These are phyloP conservation scores for Erithacus rubecula DNA, from an alignment of 2,797 vertebrate species.

Conservation along the genomic window DNA sequence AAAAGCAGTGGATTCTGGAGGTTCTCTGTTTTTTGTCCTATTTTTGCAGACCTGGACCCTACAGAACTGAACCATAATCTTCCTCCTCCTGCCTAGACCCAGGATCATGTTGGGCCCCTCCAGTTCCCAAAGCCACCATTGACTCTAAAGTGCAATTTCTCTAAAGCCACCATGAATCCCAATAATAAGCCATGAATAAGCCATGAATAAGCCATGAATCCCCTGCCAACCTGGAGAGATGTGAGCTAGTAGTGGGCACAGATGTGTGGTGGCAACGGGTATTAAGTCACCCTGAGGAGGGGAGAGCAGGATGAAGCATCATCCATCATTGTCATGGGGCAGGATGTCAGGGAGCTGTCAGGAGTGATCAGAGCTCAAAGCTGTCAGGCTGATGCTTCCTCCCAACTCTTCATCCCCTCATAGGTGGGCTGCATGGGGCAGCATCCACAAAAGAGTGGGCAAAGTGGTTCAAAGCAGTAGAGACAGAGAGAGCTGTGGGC, in stretches of 20 bases:
- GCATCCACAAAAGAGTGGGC: rapidly evolving
- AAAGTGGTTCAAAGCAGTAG: not conserved
- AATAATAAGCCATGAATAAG: not conserved
- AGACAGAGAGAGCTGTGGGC: not conserved
- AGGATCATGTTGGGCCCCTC: not conserved
- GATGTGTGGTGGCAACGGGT: not conserved
- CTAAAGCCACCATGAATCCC: not conserved
- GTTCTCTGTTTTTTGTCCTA: not conserved
- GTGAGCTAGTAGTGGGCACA: not conserved
- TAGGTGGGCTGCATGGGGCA: not conserved
- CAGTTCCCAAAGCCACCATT: not conserved
- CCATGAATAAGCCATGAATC: not conserved
- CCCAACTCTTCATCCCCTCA: not conserved
- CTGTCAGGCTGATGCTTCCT: not conserved
- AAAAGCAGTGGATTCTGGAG: not conserved
- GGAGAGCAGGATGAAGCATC: not conserved
- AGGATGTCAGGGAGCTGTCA: not conserved
- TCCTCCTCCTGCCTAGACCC: not conserved
- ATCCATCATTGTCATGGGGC: not conserved
- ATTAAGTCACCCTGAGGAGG: not conserved
- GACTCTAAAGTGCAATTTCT: not conserved
- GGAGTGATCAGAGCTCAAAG: rapidly evolving
- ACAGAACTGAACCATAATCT: not conserved
- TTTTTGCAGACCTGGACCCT: not conserved
- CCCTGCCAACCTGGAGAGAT: not conserved